Evolutionary conservation across 2,888 invertebrate species (phyloP).

Genomic region (Drosophila hamatofila): DNA sequence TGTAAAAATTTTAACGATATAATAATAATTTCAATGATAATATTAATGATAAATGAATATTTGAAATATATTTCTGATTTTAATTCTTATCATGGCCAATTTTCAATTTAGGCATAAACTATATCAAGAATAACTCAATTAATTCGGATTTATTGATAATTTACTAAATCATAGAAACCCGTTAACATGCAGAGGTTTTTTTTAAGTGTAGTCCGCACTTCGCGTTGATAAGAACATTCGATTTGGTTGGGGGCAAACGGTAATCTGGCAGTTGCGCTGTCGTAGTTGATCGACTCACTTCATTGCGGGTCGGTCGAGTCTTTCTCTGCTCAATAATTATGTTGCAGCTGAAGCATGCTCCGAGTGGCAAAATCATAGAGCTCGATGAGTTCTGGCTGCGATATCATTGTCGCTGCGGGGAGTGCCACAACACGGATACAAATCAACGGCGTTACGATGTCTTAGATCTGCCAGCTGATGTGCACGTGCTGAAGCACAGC

Average conservation of each 20-base stretch:
- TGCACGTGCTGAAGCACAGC: constrained; percentile 81
- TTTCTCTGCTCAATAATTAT: constrained; percentile 35
- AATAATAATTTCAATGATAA: too few species aligned
- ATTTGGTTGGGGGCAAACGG: background rate
- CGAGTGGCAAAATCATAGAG: constrained; percentile 60
- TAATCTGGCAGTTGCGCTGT: constrained; percentile 10
- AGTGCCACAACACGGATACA: constrained; percentile 87
- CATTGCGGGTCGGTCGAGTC: constrained; percentile 10
- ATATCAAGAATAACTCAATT: too few species aligned
- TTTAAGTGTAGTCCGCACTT: constrained; percentile 3
- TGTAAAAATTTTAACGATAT: too few species aligned
- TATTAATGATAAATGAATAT: background rate
- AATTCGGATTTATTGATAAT: too few species aligned
- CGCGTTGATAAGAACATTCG: constrained; percentile 46
- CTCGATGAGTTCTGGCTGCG: constrained; percentile 83
- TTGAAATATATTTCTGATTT: background rate
- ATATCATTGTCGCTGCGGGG: constrained; percentile 86
- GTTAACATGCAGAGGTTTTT: background rate
- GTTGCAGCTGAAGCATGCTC: constrained; percentile 63
- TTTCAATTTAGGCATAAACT: too few species aligned
- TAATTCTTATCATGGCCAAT: too few species aligned
- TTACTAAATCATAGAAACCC: background rate
- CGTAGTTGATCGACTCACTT: constrained; percentile 23
- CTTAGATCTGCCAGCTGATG: constrained; percentile 86
- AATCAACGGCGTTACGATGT: constrained; percentile 88